Percentiles rank a stretch among this genome's conserved stretches.
Evolutionary conservation across 2,888 invertebrate species (phyloP).

Genomic region (Xylota sylvarum): DNA sequence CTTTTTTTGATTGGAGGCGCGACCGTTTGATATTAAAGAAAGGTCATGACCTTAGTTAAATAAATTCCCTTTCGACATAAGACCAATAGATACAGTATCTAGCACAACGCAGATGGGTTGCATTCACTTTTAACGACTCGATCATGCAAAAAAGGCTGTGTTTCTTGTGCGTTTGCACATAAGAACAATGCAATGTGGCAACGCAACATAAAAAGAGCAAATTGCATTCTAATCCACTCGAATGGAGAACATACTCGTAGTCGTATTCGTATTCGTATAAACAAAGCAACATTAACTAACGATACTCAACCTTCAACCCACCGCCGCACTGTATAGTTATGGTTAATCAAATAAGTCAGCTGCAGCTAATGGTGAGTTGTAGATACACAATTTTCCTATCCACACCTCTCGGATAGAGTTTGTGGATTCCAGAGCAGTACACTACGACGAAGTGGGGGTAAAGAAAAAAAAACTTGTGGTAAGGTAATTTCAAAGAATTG

Average conservation of each 20-base stretch:
- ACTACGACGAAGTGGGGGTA: not conserved
- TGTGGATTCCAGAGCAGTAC: conserved; percentile 2
- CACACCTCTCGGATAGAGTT: not conserved
- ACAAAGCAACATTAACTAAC: conserved; percentile 22
- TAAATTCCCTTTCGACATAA: not conserved
- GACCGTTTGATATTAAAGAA: conserved; percentile 26
- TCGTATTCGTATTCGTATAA: not conserved
- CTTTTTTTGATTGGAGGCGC: not conserved
- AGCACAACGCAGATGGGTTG: conserved; percentile 7
- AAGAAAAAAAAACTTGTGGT: not conserved
- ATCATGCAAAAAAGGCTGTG: conserved; percentile 21
- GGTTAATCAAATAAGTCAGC: conserved; percentile 45
- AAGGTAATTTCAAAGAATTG: conserved; percentile 51
- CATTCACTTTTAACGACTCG: conserved; percentile 34
- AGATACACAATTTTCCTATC: conserved; percentile 6
- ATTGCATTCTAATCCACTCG: conserved; percentile 55
- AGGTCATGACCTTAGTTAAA: conserved; percentile 48
- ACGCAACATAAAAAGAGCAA: conserved; percentile 29
- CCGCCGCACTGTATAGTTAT: conserved; percentile 3
- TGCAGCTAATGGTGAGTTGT: conserved; percentile 19
- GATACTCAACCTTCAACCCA: conserved; percentile 40
- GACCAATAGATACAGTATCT: conserved; percentile 27
- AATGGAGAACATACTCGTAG: not conserved
- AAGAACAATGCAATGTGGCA: conserved; percentile 34
- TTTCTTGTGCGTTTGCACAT: conserved; percentile 15